Conservation (phyloP, 2,888 invertebrate species). For the Crematogaster levior region DNA sequence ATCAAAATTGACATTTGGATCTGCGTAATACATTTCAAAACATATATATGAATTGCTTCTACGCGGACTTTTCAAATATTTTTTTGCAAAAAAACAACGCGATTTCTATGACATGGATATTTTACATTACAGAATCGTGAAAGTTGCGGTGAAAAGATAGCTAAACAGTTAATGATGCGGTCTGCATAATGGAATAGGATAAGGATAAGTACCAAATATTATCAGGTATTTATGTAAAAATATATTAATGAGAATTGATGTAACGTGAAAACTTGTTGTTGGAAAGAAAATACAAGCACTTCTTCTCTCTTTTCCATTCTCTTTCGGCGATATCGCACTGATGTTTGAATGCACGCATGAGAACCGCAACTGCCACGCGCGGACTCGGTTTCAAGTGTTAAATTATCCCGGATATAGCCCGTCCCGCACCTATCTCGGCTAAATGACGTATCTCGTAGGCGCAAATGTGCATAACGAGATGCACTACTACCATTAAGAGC, state of each 20-base stretch:
- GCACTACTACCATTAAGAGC: slow-evolving; percentile 63
- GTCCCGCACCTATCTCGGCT: slow-evolving; percentile 63
- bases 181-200: neutral
- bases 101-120: slow-evolving; percentile 27
- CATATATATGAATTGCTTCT: neutral
- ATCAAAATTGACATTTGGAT: neutral
- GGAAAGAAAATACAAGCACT: neutral
- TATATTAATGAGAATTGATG: neutral
- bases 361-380: slow-evolving; percentile 13
- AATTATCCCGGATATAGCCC: slow-evolving; percentile 72
- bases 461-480: slow-evolving; percentile 73
- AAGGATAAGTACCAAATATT: slow-evolving; percentile 29
- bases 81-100: neutral
- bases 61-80: neutral
- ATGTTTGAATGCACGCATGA: neutral
- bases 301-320: neutral
- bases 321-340: neutral
- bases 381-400: slow-evolving; percentile 73
- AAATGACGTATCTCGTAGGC: slow-evolving; percentile 60
- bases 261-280: neutral
- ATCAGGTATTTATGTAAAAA: neutral
- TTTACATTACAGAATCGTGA: slow-evolving; percentile 32
- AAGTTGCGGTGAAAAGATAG: slow-evolving; percentile 29
- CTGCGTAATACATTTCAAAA: neutral
- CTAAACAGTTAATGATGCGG: slow-evolving; percentile 20